Base-by-base conservation (phyloP, 2,113 vertebrate species). In the Axis porcinus region DNA sequence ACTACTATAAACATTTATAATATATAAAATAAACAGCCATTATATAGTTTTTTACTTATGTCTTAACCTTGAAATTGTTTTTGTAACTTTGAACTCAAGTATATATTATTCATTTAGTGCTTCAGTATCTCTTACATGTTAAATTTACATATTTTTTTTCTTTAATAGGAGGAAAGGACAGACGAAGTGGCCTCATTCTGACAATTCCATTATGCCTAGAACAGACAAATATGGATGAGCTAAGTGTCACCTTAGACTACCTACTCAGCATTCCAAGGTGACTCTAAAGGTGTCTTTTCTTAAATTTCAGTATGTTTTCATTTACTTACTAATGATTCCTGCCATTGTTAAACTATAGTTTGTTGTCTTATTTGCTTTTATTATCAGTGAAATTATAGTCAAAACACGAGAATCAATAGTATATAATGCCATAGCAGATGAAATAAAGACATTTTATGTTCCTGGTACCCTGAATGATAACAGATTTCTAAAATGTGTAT, bases 251-350 rank as follows among this genome's bases (percentile, higher is more conserved):
- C 0, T 98, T 99, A 95, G 99, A 99, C 98, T 99, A 99, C 95
- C 99, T 99, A 87, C 99, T 99, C 62, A 99, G 99, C 98, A 99
- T 99, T 98, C 99, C 99, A 98, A 99, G 99, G 99, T 99, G 98
- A 99, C 97, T 99, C 93, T 43, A 86, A 96, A 97, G 93, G 33
- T 96, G 43, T 98, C 96, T 96, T 96, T 93, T 95, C 33, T 98
- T 98, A 86, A 94, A 89, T 28, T 6, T 60, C 0, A 92, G 9
- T 92, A 91, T 89, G 6, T 79, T 98, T 92, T 86, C 40, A 58
- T 87, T 97, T 88, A 86, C 5, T 54, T 96, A 82, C 4, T 81
- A 50, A 43, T 94, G 64, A 86, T 86, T 94, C 79, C 36, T 97
- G 40, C 27, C 94, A 5, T 60, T 89, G 40, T 92, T 21, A 83